Evolutionary conservation across 2,888 invertebrate species (phyloP).

Genomic region (Trissoscelio sp.): DNA sequence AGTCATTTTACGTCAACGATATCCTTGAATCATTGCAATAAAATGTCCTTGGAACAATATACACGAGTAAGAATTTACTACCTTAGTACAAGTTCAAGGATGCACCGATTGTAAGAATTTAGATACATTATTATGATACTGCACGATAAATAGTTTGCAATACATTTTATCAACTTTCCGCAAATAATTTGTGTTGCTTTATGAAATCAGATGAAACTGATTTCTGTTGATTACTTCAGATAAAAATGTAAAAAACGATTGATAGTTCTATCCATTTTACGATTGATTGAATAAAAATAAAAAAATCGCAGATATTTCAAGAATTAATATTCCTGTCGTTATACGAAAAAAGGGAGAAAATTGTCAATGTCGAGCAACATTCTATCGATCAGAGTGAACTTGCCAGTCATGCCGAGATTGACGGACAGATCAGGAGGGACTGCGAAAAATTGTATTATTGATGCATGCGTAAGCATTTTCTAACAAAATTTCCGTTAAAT

Average conservation of each 20-base stretch:
- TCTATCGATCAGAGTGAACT: conserved; percentile 57
- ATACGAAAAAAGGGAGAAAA: conserved; percentile 44
- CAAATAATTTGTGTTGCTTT: conserved; percentile 30
- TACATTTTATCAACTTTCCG: conserved; percentile 25
- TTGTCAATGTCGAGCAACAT: conserved; percentile 56
- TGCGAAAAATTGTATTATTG: conserved; percentile 55
- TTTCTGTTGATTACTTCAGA: background rate
- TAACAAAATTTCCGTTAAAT: conserved; percentile 29
- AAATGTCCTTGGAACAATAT: conserved; percentile 38
- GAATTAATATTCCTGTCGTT: conserved; percentile 61
- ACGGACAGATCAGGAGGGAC: conserved; percentile 47
- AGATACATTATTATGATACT: conserved; percentile 39
- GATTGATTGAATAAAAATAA: conserved; percentile 7
- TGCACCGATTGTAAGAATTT: conserved; percentile 43
- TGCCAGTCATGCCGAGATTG: conserved; percentile 54
- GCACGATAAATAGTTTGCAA: conserved; percentile 47
- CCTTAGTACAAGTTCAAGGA: conserved; percentile 58
- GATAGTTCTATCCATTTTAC: conserved; percentile 16
- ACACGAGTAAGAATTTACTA: conserved; percentile 50
- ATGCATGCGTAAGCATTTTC: conserved; percentile 59
- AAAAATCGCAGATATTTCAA: conserved; percentile 34
- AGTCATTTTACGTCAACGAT: conserved; percentile 1
- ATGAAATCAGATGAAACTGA: background rate
- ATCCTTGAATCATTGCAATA: conserved; percentile 48
- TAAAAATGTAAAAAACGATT: conserved; percentile 6